phyloP scores from a whole-genome alignment of 2,888 invertebrate genomes.

The Scaptomyza tumidula region DNA sequence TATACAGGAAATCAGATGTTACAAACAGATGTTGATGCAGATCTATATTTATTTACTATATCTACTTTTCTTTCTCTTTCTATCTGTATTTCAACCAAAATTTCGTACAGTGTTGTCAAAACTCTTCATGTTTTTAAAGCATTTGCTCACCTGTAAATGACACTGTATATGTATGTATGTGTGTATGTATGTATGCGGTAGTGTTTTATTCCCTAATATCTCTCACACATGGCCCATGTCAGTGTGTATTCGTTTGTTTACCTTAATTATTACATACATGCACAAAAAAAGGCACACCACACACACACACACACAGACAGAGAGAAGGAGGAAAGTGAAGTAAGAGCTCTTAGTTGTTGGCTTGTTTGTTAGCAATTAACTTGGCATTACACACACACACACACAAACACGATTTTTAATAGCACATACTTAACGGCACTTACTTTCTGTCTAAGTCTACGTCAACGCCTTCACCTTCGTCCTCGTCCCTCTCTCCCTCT shows the following conservation, averaged over 20 bases:
- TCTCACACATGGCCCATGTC: constrained; percentile 10
- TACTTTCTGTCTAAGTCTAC: neutral
- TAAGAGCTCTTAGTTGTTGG: neutral
- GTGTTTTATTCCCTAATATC: constrained; percentile 12
- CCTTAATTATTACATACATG: constrained; percentile 64
- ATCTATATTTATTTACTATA: too few species aligned
- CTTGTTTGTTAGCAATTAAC: constrained; percentile 77
- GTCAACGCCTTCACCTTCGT: neutral
- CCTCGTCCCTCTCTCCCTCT: neutral
- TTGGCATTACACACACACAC: constrained; percentile 53
- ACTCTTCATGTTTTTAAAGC: constrained; percentile 6
- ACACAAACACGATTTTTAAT: constrained; percentile 59
- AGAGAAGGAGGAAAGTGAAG: too few species aligned
- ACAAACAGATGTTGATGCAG: too few species aligned
- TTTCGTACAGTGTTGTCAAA: constrained; percentile 28
- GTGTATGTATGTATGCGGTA: constrained; percentile 6
- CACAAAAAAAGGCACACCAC: constrained; percentile 28
- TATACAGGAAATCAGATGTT: too few species aligned
- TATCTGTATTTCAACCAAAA: too few species aligned
- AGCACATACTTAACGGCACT: constrained; percentile 58
- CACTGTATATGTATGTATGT: constrained; percentile 29
- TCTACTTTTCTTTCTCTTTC: neutral
- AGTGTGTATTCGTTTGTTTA: constrained; percentile 48
- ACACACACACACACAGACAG: constrained; percentile 11
- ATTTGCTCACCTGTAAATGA: constrained; percentile 47